Percentiles rank a stretch among this genome's conserved stretches.
Conservation (phyloP, 2,113 vertebrate genomes). For the Sorex fumeus region DNA sequence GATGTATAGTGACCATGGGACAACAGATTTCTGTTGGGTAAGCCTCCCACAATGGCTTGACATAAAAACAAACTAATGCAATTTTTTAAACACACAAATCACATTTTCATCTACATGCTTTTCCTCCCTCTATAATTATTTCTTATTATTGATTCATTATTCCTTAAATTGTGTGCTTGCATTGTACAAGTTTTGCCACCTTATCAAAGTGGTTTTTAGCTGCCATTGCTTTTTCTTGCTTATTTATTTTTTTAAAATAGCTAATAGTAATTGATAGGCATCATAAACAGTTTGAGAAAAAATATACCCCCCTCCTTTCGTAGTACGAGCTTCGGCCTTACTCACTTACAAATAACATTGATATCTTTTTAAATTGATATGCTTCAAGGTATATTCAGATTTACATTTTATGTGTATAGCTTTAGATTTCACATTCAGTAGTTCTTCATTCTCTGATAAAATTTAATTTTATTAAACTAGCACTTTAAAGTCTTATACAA, state of each 20-base stretch:
- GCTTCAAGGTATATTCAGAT: not conserved
- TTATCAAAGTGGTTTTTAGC: not conserved
- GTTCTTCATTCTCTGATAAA: not conserved
- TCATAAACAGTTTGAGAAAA: not conserved
- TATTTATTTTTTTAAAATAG: too few species aligned
- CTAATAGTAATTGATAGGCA: too few species aligned
- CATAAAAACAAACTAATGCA: rapidly evolving
- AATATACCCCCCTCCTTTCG: not conserved
- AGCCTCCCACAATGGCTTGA: not conserved
- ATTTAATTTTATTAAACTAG: not conserved
- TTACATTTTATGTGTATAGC: not conserved
- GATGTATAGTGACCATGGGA: not conserved
- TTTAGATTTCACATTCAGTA: not conserved
- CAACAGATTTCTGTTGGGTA: not conserved
- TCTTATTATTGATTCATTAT: not conserved
- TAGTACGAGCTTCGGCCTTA: not conserved
- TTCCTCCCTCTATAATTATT: not conserved
- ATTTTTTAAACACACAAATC: not conserved
- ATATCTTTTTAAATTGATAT: not conserved
- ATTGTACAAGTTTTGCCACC: not conserved
- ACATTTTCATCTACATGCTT: not conserved
- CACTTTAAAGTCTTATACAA: not conserved
- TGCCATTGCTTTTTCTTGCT: not conserved
- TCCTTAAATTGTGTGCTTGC: not conserved
- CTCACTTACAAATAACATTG: constrained; percentile 16